These are phyloP conservation scores for Phrynocephalus versicolor DNA, from an alignment of 2,113 vertebrate species.

Conservation along the genomic window DNA sequence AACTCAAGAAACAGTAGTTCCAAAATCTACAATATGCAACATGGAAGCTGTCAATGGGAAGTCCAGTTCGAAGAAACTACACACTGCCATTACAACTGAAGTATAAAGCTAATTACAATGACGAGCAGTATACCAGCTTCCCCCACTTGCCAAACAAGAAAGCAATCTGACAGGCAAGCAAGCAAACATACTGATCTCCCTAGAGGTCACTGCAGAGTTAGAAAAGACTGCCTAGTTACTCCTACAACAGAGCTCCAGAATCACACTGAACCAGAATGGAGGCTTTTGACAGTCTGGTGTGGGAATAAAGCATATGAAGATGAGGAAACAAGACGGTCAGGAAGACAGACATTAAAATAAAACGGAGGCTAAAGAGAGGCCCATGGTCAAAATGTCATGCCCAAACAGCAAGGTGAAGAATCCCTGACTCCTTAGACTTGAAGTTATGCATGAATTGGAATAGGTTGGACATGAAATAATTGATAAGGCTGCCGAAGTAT, in stretches of 20 bases:
- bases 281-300: background rate
- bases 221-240: background rate
- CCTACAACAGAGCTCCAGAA: background rate
- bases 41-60: background rate
- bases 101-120: background rate
- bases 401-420: too few species aligned
- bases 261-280: background rate
- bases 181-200: background rate
- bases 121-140: too few species aligned
- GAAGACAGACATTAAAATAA: too few species aligned
- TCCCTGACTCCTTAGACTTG: too few species aligned
- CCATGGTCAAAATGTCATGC: too few species aligned
- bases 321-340: background rate
- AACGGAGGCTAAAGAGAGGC: too few species aligned
- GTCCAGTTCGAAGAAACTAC: background rate
- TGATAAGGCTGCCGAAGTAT: background rate
- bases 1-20: slow-evolving; percentile 11
- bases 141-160: background rate
- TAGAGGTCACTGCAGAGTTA: background rate
- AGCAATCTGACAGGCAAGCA: too few species aligned
- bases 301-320: background rate
- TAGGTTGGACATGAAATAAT: background rate
- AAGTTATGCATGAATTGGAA: background rate
- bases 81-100: background rate
- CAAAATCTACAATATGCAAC: slow-evolving; percentile 4